Evolutionary conservation across 1,140 invertebrate genomes (phyloP).

Genomic region (Lasioglossum albipes): DNA sequence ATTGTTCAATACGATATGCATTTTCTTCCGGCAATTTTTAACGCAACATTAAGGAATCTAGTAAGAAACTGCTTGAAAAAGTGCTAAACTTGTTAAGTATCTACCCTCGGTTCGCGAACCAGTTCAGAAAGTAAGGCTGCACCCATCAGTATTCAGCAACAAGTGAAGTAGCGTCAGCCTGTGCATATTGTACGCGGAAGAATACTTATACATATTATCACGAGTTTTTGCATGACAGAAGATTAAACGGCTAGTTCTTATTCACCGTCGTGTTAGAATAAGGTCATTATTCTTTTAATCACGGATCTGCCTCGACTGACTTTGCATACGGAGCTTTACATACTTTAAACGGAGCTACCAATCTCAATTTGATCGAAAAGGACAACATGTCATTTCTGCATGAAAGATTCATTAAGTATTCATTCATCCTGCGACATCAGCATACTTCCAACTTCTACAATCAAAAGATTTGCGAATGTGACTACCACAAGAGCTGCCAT

Average conservation of each 20-base stretch:
- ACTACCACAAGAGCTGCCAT: too few species aligned
- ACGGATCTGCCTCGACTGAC: background rate
- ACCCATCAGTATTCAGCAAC: slow-evolving; percentile 3
- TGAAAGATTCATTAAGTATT: background rate
- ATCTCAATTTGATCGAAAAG: background rate
- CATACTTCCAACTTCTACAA: background rate
- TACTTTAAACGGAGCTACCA: background rate
- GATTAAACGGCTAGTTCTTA: background rate
- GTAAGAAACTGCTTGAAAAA: background rate
- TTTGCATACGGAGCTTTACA: background rate
- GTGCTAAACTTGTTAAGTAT: background rate
- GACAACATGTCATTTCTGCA: background rate
- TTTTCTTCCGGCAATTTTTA: background rate
- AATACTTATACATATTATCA: background rate
- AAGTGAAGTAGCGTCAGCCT: background rate
- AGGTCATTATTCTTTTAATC: background rate
- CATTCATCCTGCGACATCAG: background rate
- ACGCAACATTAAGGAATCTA: background rate
- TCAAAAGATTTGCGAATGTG: too few species aligned
- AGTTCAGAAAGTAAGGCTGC: background rate
- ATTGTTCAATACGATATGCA: background rate
- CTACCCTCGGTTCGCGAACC: background rate
- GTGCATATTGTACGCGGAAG: background rate
- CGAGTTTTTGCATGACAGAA: background rate
- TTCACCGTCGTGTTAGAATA: background rate